Conservation (phyloP, 2,113 vertebrate species). For the Nannospalax galili region DNA sequence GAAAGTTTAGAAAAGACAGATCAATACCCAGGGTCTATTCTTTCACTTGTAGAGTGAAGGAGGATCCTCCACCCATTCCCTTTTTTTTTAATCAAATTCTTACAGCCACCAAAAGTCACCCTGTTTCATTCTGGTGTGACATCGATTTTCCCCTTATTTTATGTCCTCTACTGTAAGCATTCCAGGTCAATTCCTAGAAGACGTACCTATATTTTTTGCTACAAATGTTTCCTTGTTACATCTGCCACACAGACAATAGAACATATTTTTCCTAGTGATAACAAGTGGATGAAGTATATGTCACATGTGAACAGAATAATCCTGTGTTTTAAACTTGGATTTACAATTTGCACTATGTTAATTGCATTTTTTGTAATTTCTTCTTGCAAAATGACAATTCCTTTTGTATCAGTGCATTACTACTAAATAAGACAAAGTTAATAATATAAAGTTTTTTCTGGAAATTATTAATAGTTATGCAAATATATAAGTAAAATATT, state of each 20-base stretch:
- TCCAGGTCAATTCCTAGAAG: not conserved
- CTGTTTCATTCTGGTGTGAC: not conserved
- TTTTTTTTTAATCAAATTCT: too few species aligned
- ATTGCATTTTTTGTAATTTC: not conserved
- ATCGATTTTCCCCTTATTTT: not conserved
- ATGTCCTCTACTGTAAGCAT: not conserved
- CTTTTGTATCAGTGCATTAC: not conserved
- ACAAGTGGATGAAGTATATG: not conserved
- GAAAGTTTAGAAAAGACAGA: not conserved
- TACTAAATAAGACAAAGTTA: not conserved
- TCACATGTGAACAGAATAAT: not conserved
- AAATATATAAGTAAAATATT: not conserved
- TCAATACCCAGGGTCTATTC: rapidly evolving
- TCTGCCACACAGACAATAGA: not conserved
- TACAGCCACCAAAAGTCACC: not conserved
- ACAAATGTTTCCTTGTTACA: not conserved
- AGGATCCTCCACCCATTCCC: too few species aligned
- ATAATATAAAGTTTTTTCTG: not conserved
- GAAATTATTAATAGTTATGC: not conserved
- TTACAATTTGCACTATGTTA: not conserved
- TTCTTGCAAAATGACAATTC: not conserved
- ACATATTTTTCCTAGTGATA: not conserved
- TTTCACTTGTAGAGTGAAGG: not conserved
- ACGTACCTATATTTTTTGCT: not conserved
- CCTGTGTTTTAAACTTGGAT: not conserved